Evolutionary conservation across 1,140 invertebrate genomes (phyloP).

Genomic region (Trichoplusia ni): DNA sequence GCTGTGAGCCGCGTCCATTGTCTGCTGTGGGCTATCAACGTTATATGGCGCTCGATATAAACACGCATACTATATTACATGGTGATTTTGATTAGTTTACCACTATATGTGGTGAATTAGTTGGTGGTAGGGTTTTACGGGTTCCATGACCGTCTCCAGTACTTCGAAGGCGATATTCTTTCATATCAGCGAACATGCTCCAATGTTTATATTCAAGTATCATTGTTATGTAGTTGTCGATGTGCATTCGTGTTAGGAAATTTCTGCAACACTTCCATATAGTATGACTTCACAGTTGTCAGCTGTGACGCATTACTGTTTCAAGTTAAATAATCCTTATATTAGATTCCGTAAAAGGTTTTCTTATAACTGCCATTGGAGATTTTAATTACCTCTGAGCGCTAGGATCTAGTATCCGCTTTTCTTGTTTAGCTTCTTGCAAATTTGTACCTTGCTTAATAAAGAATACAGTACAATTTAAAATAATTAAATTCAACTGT

Average conservation of each 20-base stretch:
- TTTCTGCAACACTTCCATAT: slow-evolving; percentile 3
- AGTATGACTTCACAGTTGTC: background rate
- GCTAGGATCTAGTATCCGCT: no score
- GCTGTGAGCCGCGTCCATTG: slow-evolving; percentile 56
- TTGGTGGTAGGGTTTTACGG: slow-evolving; percentile 48
- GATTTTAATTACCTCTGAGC: background rate
- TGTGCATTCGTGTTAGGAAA: slow-evolving; percentile 3
- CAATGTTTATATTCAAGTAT: no score
- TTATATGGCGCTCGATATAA: slow-evolving; percentile 43
- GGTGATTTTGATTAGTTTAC: slow-evolving; percentile 51
- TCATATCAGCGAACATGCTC: no score
- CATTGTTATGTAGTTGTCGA: background rate
- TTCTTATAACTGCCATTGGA: background rate
- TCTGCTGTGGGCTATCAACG: slow-evolving; percentile 52
- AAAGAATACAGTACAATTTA: no score
- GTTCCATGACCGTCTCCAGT: slow-evolving; percentile 5
- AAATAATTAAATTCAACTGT: no score
- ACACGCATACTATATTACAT: slow-evolving; percentile 57
- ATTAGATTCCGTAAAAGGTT: background rate
- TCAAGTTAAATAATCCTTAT: slow-evolving; percentile 1
- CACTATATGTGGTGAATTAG: slow-evolving; percentile 52
- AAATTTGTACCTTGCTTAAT: no score
- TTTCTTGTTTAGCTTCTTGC: no score
- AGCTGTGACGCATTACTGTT: background rate
- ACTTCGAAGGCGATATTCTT: slow-evolving; percentile 11